A percentile compares a stretch with the other conserved stretches of the same genome.
phyloP scores from a whole-genome alignment of 2,888 invertebrate species.

The Bugulina stolonifera region DNA sequence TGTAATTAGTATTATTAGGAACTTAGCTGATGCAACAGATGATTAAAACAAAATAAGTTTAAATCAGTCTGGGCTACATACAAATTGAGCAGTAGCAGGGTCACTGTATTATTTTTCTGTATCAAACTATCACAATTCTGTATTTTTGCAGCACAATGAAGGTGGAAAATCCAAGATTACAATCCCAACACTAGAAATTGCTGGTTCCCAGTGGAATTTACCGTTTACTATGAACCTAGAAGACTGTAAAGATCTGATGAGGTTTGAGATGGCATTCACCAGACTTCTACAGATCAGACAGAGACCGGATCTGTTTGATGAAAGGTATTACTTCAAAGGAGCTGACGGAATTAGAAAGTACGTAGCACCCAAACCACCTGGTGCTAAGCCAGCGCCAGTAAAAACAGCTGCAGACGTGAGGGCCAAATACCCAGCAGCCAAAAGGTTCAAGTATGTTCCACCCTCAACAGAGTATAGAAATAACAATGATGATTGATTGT shows the following conservation, averaged over 20 bases:
- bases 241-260: constrained; percentile 22
- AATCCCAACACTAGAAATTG: constrained; percentile 7
- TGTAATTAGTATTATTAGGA: too few species aligned
- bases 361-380: not conserved
- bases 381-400: not conserved
- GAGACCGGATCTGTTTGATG: not conserved
- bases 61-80: too few species aligned
- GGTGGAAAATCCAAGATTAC: not conserved
- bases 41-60: too few species aligned
- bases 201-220: not conserved
- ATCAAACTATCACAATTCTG: too few species aligned
- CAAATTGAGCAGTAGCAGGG: too few species aligned
- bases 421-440: not conserved
- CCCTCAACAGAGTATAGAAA: not conserved
- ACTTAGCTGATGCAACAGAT: too few species aligned
- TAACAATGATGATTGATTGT: not conserved
- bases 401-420: not conserved
- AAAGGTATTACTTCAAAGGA: constrained; percentile 4
- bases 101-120: too few species aligned
- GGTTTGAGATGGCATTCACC: constrained; percentile 24
- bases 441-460: constrained; percentile 5
- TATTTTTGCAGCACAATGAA: not conserved
- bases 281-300: constrained; percentile 5
- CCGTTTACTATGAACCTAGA: not conserved
- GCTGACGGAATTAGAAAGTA: not conserved